A percentile compares a stretch with the other conserved stretches of the same genome.
These are phyloP conservation scores for Crotalus horridus DNA, from an alignment of 2,113 vertebrate species.

Conservation along the genomic window DNA sequence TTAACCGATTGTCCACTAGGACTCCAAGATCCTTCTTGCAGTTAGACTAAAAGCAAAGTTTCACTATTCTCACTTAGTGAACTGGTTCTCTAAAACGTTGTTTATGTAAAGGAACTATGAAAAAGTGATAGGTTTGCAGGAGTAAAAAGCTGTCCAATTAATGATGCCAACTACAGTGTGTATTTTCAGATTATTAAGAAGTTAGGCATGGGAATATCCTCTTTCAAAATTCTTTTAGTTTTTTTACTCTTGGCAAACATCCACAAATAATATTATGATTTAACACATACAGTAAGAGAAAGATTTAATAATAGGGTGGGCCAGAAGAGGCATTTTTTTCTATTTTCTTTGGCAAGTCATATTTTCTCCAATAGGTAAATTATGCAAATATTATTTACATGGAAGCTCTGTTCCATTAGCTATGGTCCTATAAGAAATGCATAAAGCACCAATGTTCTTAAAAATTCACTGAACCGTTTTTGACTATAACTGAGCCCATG, in stretches of 20 bases:
- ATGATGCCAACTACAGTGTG: constrained; percentile 58
- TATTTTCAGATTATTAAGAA: constrained; percentile 40
- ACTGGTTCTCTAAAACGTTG: background rate
- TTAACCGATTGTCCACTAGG: background rate
- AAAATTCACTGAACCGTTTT: background rate
- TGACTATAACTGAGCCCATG: background rate
- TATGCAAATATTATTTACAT: constrained; percentile 41
- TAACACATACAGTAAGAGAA: constrained; percentile 70
- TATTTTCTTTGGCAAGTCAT: constrained; percentile 61
- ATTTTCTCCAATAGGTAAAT: constrained; percentile 45
- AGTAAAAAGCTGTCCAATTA: constrained; percentile 57
- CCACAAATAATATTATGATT: constrained; percentile 62
- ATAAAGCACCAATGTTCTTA: background rate
- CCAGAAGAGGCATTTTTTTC: constrained; percentile 44
- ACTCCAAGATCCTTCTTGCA: background rate
- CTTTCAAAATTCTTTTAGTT: constrained; percentile 47
- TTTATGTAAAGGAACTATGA: background rate
- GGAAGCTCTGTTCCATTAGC: background rate
- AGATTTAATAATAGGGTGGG: constrained; percentile 67
- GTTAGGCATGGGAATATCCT: constrained; percentile 12
- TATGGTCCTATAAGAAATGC: background rate
- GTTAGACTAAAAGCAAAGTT: background rate
- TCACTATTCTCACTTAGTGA: constrained; percentile 10
- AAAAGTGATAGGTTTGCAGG: background rate
- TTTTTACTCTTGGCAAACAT: constrained; percentile 51